Evolutionary conservation across 2,797 vertebrate genomes (phyloP).

Genomic region (Anniella stebbinsi): DNA sequence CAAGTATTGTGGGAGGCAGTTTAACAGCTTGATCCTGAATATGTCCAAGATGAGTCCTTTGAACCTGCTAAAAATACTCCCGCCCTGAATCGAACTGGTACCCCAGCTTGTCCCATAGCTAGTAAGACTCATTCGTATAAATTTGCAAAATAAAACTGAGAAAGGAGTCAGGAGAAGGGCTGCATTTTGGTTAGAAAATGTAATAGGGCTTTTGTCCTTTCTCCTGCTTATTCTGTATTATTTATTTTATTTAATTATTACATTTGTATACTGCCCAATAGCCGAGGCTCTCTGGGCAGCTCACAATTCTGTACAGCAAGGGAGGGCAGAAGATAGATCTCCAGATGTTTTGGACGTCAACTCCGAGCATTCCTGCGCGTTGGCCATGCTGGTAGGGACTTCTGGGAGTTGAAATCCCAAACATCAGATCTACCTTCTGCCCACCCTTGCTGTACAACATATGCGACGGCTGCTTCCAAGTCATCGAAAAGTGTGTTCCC

Average conservation of each 20-base stretch:
- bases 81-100: neutral
- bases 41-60: neutral
- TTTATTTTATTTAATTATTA: no score
- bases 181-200: neutral
- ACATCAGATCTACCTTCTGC: no score
- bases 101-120: neutral
- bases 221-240: neutral
- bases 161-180: neutral
- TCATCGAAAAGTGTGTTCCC: neutral
- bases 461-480: neutral
- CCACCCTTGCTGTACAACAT: neutral
- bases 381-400: no score
- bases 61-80: neutral
- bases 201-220: neutral
- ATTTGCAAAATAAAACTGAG: neutral
- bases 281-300: no score
- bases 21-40: neutral
- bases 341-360: no score
- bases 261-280: no score
- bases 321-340: no score
- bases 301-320: no score
- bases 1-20: neutral
- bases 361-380: no score
- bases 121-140: neutral
- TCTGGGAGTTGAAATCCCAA: no score